Evolutionary conservation across 2,888 invertebrate genomes (phyloP), one percentile per base, ranked within the genome.

Genomic region (Dryococelus australis): DNA sequence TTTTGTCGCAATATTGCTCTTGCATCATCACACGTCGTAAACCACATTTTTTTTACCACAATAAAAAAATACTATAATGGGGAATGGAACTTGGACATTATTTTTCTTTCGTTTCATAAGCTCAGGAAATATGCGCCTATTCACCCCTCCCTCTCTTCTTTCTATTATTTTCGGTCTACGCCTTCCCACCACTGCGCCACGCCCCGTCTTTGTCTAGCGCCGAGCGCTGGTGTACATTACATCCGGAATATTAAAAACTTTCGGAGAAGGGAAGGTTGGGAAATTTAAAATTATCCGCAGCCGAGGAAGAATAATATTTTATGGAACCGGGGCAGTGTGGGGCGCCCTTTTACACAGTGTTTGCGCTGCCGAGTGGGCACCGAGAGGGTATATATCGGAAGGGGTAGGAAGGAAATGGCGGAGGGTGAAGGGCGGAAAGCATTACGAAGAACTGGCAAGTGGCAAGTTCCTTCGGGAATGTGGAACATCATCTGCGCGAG

Each of bases 221-320:
- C 47, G 16, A 1, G n/a, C 20, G 65, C 65, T 65, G 65, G 65
- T n/a, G 65, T 65, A n/a, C 65, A 65, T 65, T 65, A 65, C 65
- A n/a, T 65, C 65, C 65, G 65, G 65, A 65, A 65, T 65, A 65
- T 65, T 65, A 65, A 65, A 65, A 65, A 65, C n/a, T 20, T 65
- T n/a, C 8, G 24, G 65, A 20, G n/a, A 20, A n/a, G 65, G n/a
- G 65, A n/a, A 65, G 65, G 65, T 2, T n/a, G 20, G 65, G 65
- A 65, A 65, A 65, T 65, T 65, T 65, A 8, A 65, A 65, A 65
- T 65, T 65, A 65, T 65, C 65, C 65, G 24, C 24, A n/a, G 24
- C 65, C 65, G 65, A 65, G 65, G 65, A 65, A 65, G 65, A 65
- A 65, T 65, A n/a, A 65, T 65, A 65, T 65, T 65, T 20, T 65